Base-by-base conservation (phyloP, 1,140 invertebrate species). In the Sogatella furcifera region DNA sequence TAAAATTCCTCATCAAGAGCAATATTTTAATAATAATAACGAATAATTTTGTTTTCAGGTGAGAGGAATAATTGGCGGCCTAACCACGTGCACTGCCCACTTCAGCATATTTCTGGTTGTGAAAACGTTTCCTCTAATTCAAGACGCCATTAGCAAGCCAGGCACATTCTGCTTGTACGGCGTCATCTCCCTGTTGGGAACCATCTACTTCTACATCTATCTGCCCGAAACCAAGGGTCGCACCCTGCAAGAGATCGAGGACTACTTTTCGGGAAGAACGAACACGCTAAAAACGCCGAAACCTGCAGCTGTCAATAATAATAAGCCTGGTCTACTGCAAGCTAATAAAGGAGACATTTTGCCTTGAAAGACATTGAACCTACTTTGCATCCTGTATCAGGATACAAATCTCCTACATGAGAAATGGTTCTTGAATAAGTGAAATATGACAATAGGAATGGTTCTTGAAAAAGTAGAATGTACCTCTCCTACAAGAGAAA, bases 221-320 rank as follows among this genome's bases (percentile, higher is more conserved):
- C 72, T 92, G 14, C 88, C 89, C n/a, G 90, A 92, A 72, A 92
- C 89, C 0, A 90, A 89, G 70, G 85, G 83, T 9, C 81, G 82
- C 66, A 81, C 79, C 1, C 71, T 91, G 10, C 86, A 89, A 70
- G 88, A 91, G 69, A 89, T 92, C 22, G 83, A 85, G 70, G 83
- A 84, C 65, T 83, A 82, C 61, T 85, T 83, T 65, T 80, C 79
- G 5, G 80, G 80, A 2, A 73, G 78, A 34, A 75, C 66, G n/a
- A 67, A 72, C 53, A 67, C 67, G 3, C 66, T 80, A 10, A 61
- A 55, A 6, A 41, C 28, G 13, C 24, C 55, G 10, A 62, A 62
- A 34, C 14, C 22, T 0, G 24, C 43, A 11, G n/a, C 31, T 14
- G 34, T 31, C 6, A 57, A 62, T 28, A 61, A 58, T 31, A 60